Evolutionary conservation across 2,797 vertebrate genomes (phyloP).

Genomic region (Eospalax fontanierii): DNA sequence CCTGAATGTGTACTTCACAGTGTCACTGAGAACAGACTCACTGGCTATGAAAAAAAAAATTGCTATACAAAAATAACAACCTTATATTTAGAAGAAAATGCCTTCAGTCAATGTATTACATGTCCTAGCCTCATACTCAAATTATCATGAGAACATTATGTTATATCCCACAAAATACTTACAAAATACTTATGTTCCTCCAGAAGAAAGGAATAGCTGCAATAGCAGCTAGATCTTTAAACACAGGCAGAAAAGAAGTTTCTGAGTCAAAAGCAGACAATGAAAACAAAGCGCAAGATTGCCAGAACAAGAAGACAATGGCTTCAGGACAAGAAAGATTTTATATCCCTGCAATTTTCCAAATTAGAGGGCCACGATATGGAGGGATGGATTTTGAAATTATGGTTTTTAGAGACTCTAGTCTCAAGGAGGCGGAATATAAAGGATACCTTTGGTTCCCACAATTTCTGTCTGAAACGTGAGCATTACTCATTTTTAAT

Average conservation of each 20-base stretch:
- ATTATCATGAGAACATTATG: neutral
- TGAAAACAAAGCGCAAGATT: neutral
- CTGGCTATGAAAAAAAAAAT: neutral
- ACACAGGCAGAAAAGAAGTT: conserved; percentile 26
- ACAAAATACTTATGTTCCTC: neutral
- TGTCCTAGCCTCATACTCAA: neutral
- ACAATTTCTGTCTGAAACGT: neutral
- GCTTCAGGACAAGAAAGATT: neutral
- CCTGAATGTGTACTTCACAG: neutral
- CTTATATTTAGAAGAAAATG: neutral
- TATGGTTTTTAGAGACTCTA: neutral
- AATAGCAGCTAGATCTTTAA: neutral
- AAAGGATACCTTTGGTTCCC: neutral
- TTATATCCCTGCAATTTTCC: neutral
- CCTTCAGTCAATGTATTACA: neutral
- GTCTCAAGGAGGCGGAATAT: neutral
- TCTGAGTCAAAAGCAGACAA: neutral
- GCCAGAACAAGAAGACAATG: neutral
- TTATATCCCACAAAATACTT: conserved; percentile 7
- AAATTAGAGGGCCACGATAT: neutral
- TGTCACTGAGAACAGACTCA: neutral
- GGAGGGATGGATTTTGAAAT: conserved; percentile 6
- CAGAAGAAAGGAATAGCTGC: neutral
- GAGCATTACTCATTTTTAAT: neutral
- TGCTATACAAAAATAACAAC: neutral